Percentiles rank a stretch among this genome's conserved stretches.
phyloP scores from a whole-genome alignment of 2,113 vertebrate genomes.

The Hippocampus barbouri region DNA sequence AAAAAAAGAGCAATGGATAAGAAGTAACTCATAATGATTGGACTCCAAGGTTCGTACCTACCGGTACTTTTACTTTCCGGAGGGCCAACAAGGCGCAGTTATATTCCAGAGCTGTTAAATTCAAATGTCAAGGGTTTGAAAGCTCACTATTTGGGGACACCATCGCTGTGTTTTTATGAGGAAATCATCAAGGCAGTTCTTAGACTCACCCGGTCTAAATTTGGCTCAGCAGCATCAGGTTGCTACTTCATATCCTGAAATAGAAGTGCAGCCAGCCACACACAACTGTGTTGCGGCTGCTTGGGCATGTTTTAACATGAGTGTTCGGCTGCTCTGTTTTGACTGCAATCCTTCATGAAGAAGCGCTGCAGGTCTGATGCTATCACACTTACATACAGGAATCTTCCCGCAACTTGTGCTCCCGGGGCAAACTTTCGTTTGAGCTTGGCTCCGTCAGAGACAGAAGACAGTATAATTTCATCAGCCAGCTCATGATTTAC shows the following conservation, averaged over 20 bases:
- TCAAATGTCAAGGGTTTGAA: too few relatives aligned
- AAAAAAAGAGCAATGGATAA: background rate
- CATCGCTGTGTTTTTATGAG: background rate
- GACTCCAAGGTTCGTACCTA: background rate
- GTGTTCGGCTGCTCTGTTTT: conserved; percentile 22
- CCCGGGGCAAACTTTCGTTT: background rate
- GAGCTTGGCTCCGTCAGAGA: background rate
- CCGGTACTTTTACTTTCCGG: too few relatives aligned
- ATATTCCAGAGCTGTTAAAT: too few relatives aligned
- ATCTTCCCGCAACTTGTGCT: background rate
- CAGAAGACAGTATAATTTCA: background rate
- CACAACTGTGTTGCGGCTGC: conserved; percentile 23
- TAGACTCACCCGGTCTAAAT: background rate
- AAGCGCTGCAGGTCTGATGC: conserved; percentile 47
- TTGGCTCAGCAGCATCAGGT: background rate
- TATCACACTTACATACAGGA: conserved; percentile 31
- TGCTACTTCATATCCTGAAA: background rate
- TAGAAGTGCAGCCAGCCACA: background rate
- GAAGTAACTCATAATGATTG: background rate
- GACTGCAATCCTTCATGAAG: conserved; percentile 37
- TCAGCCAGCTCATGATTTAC: background rate
- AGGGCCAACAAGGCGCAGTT: too few relatives aligned
- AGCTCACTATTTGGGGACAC: background rate
- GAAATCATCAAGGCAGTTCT: background rate
- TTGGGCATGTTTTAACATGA: conserved; percentile 47